A percentile compares a stretch with the other conserved stretches of the same genome.
phyloP scores from a whole-genome alignment of 2,797 vertebrate species.

The Coranthus polyacanthus region DNA sequence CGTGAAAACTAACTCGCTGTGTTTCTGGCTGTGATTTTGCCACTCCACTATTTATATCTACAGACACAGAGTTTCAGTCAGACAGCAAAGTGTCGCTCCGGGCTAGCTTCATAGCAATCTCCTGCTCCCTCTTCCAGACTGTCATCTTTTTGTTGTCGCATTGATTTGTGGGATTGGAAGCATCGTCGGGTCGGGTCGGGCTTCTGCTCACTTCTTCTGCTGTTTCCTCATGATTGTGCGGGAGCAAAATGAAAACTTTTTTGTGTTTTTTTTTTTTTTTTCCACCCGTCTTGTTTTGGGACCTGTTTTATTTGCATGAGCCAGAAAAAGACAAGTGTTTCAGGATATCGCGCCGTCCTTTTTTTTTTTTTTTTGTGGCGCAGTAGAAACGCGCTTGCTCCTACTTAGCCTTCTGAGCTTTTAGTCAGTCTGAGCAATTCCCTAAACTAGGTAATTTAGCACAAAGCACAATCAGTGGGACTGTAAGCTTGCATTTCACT shows the following conservation, averaged over 20 bases:
- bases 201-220: slow-evolving; percentile 21
- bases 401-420: not conserved
- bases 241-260: slow-evolving; percentile 17
- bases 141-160: slow-evolving; percentile 23
- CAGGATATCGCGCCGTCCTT: not conserved
- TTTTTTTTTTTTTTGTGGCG: not conserved
- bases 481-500: slow-evolving; percentile 41
- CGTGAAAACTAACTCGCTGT: slow-evolving; percentile 39
- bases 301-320: too few relatives aligned
- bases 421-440: slow-evolving; percentile 27
- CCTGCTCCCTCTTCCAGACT: slow-evolving; percentile 33
- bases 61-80: slow-evolving; percentile 58
- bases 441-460: slow-evolving; percentile 36
- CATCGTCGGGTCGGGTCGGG: too few relatives aligned
- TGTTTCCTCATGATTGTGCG: not conserved
- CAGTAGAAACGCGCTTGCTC: too few relatives aligned
- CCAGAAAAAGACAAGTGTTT: not conserved
- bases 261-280: too few relatives aligned
- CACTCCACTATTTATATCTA: slow-evolving; percentile 70
- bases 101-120: slow-evolving; percentile 64
- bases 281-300: too few relatives aligned
- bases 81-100: too few relatives aligned
- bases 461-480: slow-evolving; percentile 17
- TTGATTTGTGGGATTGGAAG: too few relatives aligned
- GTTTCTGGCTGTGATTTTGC: slow-evolving; percentile 50